Percentiles rank a stretch among this genome's conserved stretches.
phyloP scores from a whole-genome alignment of 2,888 invertebrate species.

The Caenorhabditis zanzibari region DNA sequence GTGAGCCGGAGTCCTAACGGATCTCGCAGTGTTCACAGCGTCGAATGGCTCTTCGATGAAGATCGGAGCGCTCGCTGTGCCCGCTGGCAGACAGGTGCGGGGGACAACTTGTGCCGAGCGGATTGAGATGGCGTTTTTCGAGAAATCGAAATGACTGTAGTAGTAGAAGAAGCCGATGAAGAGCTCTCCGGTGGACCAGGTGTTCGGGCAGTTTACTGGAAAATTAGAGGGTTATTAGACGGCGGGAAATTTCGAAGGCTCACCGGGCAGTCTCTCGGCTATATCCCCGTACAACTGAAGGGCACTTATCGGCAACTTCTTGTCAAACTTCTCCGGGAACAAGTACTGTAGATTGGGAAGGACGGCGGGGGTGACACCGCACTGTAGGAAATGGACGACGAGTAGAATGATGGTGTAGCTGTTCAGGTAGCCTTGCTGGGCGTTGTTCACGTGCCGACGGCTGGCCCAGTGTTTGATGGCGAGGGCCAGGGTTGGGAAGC shows the following conservation, averaged over 20 bases:
- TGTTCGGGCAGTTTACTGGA: slow-evolving; percentile 70
- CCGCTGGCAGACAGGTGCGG: slow-evolving; percentile 55
- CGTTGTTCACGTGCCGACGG: slow-evolving; percentile 51
- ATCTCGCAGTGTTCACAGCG: slow-evolving; percentile 77
- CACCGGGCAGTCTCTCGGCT: slow-evolving; percentile 58
- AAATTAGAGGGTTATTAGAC: not conserved
- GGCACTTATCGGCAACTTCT: slow-evolving; percentile 48
- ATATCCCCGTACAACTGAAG: slow-evolving; percentile 70
- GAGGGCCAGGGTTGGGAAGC: slow-evolving; percentile 80
- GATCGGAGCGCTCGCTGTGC: slow-evolving; percentile 66
- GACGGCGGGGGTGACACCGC: slow-evolving; percentile 77
- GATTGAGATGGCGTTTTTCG: slow-evolving; percentile 75
- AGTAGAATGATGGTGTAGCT: slow-evolving; percentile 83
- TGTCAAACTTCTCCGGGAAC: slow-evolving; percentile 74
- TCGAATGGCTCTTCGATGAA: slow-evolving; percentile 83
- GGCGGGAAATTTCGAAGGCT: not conserved
- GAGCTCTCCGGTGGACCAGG: slow-evolving; percentile 75
- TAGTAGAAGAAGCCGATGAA: slow-evolving; percentile 82
- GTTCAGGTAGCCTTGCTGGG: slow-evolving; percentile 62
- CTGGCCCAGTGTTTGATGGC: slow-evolving; percentile 83
- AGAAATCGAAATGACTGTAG: slow-evolving; percentile 79
- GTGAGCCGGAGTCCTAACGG: slow-evolving; percentile 15
- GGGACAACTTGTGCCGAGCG: slow-evolving; percentile 52
- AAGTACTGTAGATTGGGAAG: slow-evolving; percentile 82
- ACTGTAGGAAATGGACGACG: slow-evolving; percentile 82